Evolutionary conservation across 2,113 vertebrate genomes (phyloP).

Genomic region (Butastur rufipennis): DNA sequence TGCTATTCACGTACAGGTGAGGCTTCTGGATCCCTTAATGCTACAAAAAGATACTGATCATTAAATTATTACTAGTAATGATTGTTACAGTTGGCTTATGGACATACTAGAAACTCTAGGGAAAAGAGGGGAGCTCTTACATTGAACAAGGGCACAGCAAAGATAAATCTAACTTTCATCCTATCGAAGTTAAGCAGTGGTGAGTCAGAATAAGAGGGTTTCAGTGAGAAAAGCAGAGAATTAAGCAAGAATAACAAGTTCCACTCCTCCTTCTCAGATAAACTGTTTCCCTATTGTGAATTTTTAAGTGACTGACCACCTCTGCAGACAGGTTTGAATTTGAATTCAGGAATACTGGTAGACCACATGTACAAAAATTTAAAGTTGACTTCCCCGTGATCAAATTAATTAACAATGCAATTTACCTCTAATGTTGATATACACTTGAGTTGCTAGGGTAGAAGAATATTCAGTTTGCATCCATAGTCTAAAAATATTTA

Average conservation of each 20-base stretch:
- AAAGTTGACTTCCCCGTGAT: neutral
- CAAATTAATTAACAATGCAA: neutral
- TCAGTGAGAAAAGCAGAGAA: neutral
- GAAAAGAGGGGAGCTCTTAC: neutral
- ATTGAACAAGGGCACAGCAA: neutral
- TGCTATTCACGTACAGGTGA: neutral
- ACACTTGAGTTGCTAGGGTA: neutral
- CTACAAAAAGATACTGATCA: neutral
- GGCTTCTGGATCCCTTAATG: neutral
- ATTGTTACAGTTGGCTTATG: neutral
- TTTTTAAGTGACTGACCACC: neutral
- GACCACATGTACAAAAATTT: neutral
- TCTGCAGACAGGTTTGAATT: neutral
- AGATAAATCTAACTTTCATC: neutral
- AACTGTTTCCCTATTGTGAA: neutral
- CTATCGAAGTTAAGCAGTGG: neutral
- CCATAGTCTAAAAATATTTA: neutral
- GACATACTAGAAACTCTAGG: neutral
- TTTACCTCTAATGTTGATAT: neutral
- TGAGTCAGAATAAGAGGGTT: neutral
- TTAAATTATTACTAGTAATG: neutral
- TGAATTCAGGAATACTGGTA: neutral
- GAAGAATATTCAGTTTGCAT: neutral
- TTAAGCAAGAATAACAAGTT: neutral
- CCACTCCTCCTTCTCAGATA: neutral